Base-by-base conservation (phyloP, 2,888 invertebrate species). In the Mechanitis messenoides region DNA sequence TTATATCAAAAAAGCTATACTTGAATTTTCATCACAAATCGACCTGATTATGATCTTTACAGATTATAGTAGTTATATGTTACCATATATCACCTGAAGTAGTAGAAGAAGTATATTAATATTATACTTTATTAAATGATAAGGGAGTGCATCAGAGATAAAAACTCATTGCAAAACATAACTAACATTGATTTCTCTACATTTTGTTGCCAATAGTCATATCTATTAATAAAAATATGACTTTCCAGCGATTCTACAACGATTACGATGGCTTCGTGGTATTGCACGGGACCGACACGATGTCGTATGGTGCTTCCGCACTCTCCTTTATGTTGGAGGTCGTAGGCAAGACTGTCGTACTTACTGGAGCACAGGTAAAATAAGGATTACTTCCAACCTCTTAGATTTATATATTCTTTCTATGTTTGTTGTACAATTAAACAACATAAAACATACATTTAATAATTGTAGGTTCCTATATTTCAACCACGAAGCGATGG, bases 271-370 rank as follows among this genome's bases (percentile, higher is more conserved):
- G 98, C 0, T 99, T 99, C 78, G 96, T 99, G 0, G 92, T 99
- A 1, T 92, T 99, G 0, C 98, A 99, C 78, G 99, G 99, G 2
- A 99, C 97, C 0, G 99, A 99, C 81, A 99, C 99, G 0, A 92
- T 98, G 68, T 95, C 97, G 1, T 99, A 98, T 81, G 98, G 98
- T 0, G 97, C 98, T 0, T 97, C 98, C 0, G 96, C 97, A 0
- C 87, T 99, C 1, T 98, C 98, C 0, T 99, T 98, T 81, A 98
- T 99, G 97, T 87, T 98, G 80, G 98, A 98, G 80, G 94, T 95
- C 66, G 92, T 99, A 1, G 96, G 97, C 6, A 99, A 99, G 87
- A 95, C 97, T 2, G 96, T 99, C 5, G 94, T 99, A 33, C 91
- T 99, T 31, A 99, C 99, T 0, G 99, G 98, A 20, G 96, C 98